Base-by-base conservation (phyloP, 2,113 vertebrate species). In the Bombycilla garrulus region DNA sequence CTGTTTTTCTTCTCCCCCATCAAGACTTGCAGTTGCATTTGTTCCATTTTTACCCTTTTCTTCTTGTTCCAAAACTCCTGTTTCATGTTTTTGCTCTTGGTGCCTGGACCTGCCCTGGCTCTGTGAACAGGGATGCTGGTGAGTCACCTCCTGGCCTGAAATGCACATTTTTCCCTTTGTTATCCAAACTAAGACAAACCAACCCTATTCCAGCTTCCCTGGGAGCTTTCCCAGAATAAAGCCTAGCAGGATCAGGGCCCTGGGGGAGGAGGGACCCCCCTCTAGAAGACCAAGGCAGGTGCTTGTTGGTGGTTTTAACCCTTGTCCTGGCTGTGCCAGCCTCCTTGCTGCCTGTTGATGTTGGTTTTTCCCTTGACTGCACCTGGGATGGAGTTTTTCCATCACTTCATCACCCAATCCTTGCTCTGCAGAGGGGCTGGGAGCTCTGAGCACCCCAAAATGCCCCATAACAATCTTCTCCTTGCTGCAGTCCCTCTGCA, bases 101-200 rank as follows among this genome's bases (percentile, higher is more conserved):
- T 71, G 35, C 38, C 86, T 22, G 90, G 90, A 71, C 89, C 87
- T 94, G 96, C 84, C 91, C 83, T 33, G 71, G 71, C 36, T 57
- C 58, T 0, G 0, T 84, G 78, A 91, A 3, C 47, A 20, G 87
- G 70, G 90, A 56, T 87, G 44, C 70, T 85, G 84, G 81, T 96
- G 96, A 96, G 90, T 96, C 95, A 96, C 78, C 81, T 96, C 61
- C 87, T 96, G 96, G 96, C 92, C 74, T 0, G 0, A 0, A 8
- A 21, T 51, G 29, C 31, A 20, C 84, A 90, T 96, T 85, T 94
- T 92, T 36, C 57, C 73, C 33, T 69, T 93, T 92, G 53, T 92
- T 92, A 71, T 89, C 78, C 92, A 51, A 74, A 84, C 72, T 42
- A 24, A 94, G 92, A 31, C 73, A 62, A 91, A 67, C 65, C 72